Evolutionary conservation across 2,113 vertebrate genomes (phyloP), one percentile per base, ranked within the genome.

Genomic region (Ceyx cyanopectus): DNA sequence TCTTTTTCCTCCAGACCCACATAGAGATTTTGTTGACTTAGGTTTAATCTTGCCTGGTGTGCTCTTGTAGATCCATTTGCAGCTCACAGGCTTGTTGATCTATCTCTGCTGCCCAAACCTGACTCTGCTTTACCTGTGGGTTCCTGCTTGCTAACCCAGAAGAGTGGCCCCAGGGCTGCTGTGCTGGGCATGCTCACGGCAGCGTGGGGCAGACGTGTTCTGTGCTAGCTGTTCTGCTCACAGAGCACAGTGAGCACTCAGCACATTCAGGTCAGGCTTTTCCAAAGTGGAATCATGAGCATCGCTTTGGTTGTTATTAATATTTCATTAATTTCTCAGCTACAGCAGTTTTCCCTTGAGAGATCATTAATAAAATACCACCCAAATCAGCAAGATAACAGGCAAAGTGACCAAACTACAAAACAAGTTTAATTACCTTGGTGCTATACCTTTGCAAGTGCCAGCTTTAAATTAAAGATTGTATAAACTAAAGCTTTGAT

Each of bases 341-440:
- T 97, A 96, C 79, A 89, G 92, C 41, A 96, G 94, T 92, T 92
- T 87, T 94, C 98, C 96, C 97, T 89, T 87, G 97, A 97, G 97
- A 94, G 95, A 97, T 97, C 97, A 98, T 98, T 98, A 98, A 98
- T 98, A 97, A 98, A 98, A 97, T 96, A 97, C 92, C 89, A 97
- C 95, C 89, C 83, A 97, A 97, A 98, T 97, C 97, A 98, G 97
- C 93, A 97, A 94, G 97, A 97, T 93, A 96, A 96, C 62, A 95
- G 93, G 86, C 87, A 93, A 95, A 97, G 95, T 96, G 97, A 95
- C 93, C 94, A 95, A 97, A 97, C 86, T 97, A 96, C 84, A 97
- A 94, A 97, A 93, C 76, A 94, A 75, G 84, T 93, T 97, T 98
- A 98, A 98, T 98, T 97, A 97, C 92, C 79, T 95, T 92, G 83